phyloP scores from a whole-genome alignment of 2,113 vertebrate species.

The Paralichthys olivaceus region DNA sequence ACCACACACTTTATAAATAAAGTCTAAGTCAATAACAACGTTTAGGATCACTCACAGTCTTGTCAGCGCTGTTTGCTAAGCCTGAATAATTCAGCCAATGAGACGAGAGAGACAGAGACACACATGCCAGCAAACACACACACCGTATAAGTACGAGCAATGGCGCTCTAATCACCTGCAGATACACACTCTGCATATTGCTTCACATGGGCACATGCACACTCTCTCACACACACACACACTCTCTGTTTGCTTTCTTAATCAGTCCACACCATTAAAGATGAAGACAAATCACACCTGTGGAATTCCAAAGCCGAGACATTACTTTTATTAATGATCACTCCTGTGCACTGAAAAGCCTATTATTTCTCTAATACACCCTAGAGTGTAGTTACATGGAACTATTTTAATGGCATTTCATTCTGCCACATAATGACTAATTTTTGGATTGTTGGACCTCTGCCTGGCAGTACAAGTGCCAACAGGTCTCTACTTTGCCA shows the following conservation, averaged over 20 bases:
- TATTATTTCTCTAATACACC: conserved; percentile 69
- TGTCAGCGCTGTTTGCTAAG: conserved; percentile 70
- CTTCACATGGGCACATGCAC: conserved; percentile 29
- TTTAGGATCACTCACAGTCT: conserved; percentile 69
- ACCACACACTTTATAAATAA: conserved; percentile 76
- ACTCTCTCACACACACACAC: conserved; percentile 29
- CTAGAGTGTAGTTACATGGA: conserved; percentile 59
- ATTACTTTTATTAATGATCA: conserved; percentile 74
- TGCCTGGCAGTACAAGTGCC: neutral
- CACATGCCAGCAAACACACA: conserved; percentile 18
- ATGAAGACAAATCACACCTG: conserved; percentile 81
- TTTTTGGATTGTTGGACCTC: conserved; percentile 26
- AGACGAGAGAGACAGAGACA: conserved; percentile 24
- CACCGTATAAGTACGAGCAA: conserved; percentile 41
- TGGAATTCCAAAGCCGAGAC: conserved; percentile 52
- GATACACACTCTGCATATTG: conserved; percentile 14
- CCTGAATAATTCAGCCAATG: conserved; percentile 55
- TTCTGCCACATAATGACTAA: conserved; percentile 38
- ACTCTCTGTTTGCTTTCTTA: conserved; percentile 76
- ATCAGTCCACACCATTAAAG: conserved; percentile 72
- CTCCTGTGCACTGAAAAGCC: conserved; percentile 61
- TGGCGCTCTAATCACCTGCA: conserved; percentile 40
- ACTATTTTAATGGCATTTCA: conserved; percentile 53
- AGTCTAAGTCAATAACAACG: conserved; percentile 74
- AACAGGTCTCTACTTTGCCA: conserved; percentile 3